Conservation (phyloP, 2,113 vertebrate species). For the Stigmatopora argus region DNA sequence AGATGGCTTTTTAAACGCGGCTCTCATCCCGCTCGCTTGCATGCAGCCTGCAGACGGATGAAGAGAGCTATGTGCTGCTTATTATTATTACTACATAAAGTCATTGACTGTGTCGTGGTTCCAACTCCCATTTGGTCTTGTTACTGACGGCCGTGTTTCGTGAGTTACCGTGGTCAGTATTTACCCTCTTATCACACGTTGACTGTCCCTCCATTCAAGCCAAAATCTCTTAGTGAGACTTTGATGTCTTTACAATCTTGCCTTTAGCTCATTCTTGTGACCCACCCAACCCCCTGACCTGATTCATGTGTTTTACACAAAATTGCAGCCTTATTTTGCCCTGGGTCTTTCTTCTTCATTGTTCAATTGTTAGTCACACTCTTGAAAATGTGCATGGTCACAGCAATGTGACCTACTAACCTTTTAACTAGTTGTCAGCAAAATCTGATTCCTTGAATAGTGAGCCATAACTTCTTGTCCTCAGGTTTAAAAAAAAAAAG, state of each 20-base stretch:
- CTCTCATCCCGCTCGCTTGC: conserved; percentile 49
- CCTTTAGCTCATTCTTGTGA: conserved; percentile 40
- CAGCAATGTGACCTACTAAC: conserved; percentile 19
- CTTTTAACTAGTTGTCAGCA: conserved; percentile 47
- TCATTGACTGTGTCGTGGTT: conserved; percentile 46
- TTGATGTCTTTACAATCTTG: conserved; percentile 38
- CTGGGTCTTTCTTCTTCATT: conserved; percentile 14
- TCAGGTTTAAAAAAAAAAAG: conserved; percentile 47
- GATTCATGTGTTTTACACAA: conserved; percentile 29
- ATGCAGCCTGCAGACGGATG: conserved; percentile 60
- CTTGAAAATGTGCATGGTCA: conserved; percentile 9
- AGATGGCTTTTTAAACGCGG: conserved; percentile 29
- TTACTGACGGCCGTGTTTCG: conserved; percentile 36
- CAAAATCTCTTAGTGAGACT: conserved; percentile 28
- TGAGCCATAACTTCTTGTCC: conserved; percentile 50
- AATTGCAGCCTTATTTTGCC: conserved; percentile 43
- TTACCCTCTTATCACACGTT: conserved; percentile 40
- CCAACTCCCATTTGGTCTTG: conserved; percentile 29
- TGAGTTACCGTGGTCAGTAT: conserved; percentile 50
- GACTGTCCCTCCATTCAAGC: conserved; percentile 37
- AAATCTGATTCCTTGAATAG: conserved; percentile 32
- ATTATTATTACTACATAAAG: conserved; percentile 42
- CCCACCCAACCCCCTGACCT: conserved; percentile 1
- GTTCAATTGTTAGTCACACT: conserved; percentile 16
- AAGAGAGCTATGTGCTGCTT: conserved; percentile 49